Base-by-base conservation (phyloP, 2,888 invertebrate genomes). In the Nesidiocoris tenuis region DNA sequence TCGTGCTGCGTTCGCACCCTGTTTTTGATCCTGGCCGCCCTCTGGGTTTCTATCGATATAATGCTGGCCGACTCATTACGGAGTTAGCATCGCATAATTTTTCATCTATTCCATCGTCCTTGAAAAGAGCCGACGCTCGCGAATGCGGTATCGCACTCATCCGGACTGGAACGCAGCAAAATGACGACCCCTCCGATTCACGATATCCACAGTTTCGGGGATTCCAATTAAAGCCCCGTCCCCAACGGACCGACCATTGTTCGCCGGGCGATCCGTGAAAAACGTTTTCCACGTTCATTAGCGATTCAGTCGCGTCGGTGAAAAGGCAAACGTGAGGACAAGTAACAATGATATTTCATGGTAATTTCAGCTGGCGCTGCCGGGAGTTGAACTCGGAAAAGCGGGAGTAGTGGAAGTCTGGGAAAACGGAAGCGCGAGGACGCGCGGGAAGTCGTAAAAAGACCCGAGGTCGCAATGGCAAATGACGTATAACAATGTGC, bases 401-500 rank as follows among this genome's bases (percentile, higher is more conserved):
- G 39, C 39, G 39, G 5, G 5, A 12, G 5, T 3, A 39, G 12
- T 7, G 39, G 39, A 39, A 65, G 54, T 65, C 65, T 65, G 39
- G 39, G 39, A 24, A 65, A 65, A 65, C 65, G 65, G 39, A 65
- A 65, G 65, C 65, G 25, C 25, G 54, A 65, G 65, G 63, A 24
- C 24, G 17, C 65, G 12, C 39, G 39, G 65, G 65, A 65, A 65
- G 65, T 65, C 65, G 65, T 65, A 65, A 65, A 65, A 65, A 65
- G 65, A 39, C 39, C n/a, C 39, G 39, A 39, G 39, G 39, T 39
- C 39, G 39, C 39, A 7, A 39, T 39, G 39, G 5, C 39, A 39
- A 39, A 39, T 39, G 39, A 39, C 39, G 39, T 39, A 39, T 39
- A 39, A 39, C 39, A 39, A 39, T 39, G 39, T 7, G 39, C 39